Percentiles rank a stretch among this genome's conserved stretches.
These are phyloP conservation scores for Synergus japonicus DNA, from an alignment of 2,888 invertebrate genomes.

Conservation along the genomic window DNA sequence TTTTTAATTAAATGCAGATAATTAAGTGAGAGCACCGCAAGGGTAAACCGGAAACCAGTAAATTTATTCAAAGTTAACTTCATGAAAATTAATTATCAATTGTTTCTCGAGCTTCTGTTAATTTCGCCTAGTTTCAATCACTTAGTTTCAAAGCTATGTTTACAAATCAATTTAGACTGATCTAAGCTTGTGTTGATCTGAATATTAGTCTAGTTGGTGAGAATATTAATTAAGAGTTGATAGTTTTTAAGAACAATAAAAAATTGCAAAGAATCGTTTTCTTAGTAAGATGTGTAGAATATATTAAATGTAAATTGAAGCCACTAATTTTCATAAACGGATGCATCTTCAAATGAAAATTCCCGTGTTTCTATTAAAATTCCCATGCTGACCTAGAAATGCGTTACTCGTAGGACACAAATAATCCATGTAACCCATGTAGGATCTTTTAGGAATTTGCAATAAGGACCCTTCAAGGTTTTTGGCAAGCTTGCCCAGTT, in stretches of 20 bases:
- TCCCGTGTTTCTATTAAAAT: slow-evolving; percentile 3
- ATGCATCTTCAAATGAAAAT: slow-evolving; percentile 15
- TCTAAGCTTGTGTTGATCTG: neutral
- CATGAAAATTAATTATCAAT: neutral
- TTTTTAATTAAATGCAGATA: neutral
- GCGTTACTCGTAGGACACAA: neutral
- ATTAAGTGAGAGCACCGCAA: neutral
- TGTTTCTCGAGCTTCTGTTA: neutral
- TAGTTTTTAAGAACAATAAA: too few species aligned
- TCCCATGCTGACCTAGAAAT: slow-evolving; percentile 11
- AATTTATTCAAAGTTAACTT: neutral
- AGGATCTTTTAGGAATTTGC: slow-evolving; percentile 29
- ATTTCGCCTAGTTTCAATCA: neutral
- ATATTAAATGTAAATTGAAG: neutral
- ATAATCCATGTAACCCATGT: slow-evolving; percentile 16
- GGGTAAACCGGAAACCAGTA: neutral
- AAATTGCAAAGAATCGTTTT: neutral
- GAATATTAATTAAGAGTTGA: neutral
- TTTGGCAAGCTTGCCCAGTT: slow-evolving; percentile 19
- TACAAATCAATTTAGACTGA: neutral
- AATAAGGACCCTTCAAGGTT: slow-evolving; percentile 34
- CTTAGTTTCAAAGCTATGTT: neutral
- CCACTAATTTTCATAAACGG: neutral
- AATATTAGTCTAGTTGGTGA: neutral
- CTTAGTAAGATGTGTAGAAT: too few species aligned